These are phyloP conservation scores for Andrena praecox DNA, from an alignment of 2,888 invertebrate species.

Conservation along the genomic window DNA sequence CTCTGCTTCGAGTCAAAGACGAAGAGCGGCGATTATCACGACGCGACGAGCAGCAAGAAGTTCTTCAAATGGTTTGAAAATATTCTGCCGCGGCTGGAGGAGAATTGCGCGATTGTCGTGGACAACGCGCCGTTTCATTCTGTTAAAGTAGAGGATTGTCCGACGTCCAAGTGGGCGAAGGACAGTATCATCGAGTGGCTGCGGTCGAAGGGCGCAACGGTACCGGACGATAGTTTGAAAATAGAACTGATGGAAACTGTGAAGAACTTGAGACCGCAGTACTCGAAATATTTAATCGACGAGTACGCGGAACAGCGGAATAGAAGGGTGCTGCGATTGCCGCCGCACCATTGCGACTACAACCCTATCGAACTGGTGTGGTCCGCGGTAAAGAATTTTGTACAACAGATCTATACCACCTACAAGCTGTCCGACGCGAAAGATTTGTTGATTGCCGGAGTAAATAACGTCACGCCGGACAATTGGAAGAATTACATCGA, in stretches of 20 bases:
- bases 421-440: neutral
- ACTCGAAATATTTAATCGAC: neutral
- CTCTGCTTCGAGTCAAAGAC: neutral
- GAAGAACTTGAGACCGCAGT: neutral
- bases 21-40: neutral
- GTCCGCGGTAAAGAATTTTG: neutral
- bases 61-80: neutral
- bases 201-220: neutral
- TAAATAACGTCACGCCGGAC: neutral
- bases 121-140: neutral
- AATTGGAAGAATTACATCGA: conserved; percentile 1
- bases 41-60: too few species aligned
- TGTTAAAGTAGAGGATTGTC: neutral
- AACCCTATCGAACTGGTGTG: neutral
- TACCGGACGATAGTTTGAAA: neutral
- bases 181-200: neutral
- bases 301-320: neutral
- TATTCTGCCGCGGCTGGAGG: neutral
- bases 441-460: neutral
- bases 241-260: neutral
- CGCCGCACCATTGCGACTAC: neutral
- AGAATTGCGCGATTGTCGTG: neutral
- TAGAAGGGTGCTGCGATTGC: neutral
- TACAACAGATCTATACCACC: neutral
- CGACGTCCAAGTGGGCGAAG: neutral